These are phyloP conservation scores for Xenopus petersii DNA, from an alignment of 2,797 vertebrate species.

Conservation along the genomic window DNA sequence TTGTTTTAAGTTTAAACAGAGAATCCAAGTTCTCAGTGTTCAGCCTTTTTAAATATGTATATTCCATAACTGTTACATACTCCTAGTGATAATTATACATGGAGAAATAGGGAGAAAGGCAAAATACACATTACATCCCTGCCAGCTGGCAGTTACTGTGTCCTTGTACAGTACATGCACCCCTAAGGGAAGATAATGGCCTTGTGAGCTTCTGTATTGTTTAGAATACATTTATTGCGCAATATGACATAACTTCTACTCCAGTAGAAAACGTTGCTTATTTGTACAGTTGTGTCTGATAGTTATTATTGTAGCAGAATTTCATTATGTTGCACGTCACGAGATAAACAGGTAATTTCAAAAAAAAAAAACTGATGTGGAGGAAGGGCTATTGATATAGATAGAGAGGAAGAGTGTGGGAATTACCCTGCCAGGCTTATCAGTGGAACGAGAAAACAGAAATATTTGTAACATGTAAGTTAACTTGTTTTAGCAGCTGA, in stretches of 20 bases:
- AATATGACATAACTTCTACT: background rate
- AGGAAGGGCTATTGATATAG: too few relatives aligned
- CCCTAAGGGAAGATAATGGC: slow-evolving; percentile 3
- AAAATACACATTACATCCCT: slow-evolving; percentile 1
- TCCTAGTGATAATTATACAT: slow-evolving; percentile 23
- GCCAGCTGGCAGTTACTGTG: slow-evolving; percentile 29
- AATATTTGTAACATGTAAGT: too few relatives aligned
- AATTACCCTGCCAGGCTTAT: too few relatives aligned
- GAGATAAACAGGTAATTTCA: too few relatives aligned
- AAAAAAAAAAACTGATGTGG: too few relatives aligned
- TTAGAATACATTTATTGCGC: slow-evolving; percentile 1
- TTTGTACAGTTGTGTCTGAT: too few relatives aligned
- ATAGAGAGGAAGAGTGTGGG: too few relatives aligned
- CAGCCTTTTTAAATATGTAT: background rate
- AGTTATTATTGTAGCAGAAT: too few relatives aligned
- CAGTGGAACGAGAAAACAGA: too few relatives aligned
- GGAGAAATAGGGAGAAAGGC: background rate
- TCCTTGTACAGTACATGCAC: slow-evolving; percentile 30
- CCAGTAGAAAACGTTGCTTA: too few relatives aligned
- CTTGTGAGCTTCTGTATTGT: slow-evolving; percentile 9
- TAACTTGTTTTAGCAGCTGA: too few relatives aligned
- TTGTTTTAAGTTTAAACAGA: slow-evolving; percentile 4
- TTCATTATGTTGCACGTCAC: too few relatives aligned
- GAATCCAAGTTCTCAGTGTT: background rate
- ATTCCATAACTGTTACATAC: background rate